Evolutionary conservation across 2,888 invertebrate genomes (phyloP).

Genomic region (Morpho achilles): DNA sequence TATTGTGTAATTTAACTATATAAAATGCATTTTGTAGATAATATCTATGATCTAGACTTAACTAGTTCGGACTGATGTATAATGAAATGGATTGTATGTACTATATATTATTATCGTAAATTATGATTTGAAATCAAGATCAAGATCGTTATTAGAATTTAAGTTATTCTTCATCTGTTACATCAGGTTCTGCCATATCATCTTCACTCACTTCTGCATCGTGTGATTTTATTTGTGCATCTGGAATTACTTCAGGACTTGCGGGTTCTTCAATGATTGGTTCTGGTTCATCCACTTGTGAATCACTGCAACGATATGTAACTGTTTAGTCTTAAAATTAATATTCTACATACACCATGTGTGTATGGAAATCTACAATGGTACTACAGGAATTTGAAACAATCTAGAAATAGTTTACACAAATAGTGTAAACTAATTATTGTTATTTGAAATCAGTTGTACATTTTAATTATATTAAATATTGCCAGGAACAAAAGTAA

Average conservation of each 20-base stretch:
- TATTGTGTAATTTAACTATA: constrained; percentile 5
- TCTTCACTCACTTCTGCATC: constrained; percentile 68
- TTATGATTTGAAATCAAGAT: constrained; percentile 14
- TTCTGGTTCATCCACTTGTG: constrained; percentile 61
- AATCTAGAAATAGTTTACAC: too few relatives aligned
- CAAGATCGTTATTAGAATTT: constrained; percentile 1
- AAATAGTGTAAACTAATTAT: too few relatives aligned
- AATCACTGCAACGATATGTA: constrained; percentile 36
- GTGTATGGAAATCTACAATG: too few relatives aligned
- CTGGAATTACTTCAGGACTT: constrained; percentile 57
- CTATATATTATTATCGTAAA: constrained; percentile 12
- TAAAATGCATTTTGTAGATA: constrained; percentile 41
- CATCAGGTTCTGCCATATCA: constrained; percentile 71
- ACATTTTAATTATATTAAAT: too few relatives aligned
- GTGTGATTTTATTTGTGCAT: constrained; percentile 43
- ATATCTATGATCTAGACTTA: too few relatives aligned
- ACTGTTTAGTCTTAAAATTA: too few relatives aligned
- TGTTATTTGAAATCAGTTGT: too few relatives aligned
- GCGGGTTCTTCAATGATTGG: constrained; percentile 73
- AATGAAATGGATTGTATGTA: not conserved
- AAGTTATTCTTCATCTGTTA: constrained; percentile 74
- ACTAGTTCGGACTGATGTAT: too few relatives aligned
- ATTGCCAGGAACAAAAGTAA: too few relatives aligned
- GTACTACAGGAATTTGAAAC: too few relatives aligned
- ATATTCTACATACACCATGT: too few relatives aligned